phyloP scores from a whole-genome alignment of 2,113 vertebrate genomes.

The Motacilla tschutschensis region DNA sequence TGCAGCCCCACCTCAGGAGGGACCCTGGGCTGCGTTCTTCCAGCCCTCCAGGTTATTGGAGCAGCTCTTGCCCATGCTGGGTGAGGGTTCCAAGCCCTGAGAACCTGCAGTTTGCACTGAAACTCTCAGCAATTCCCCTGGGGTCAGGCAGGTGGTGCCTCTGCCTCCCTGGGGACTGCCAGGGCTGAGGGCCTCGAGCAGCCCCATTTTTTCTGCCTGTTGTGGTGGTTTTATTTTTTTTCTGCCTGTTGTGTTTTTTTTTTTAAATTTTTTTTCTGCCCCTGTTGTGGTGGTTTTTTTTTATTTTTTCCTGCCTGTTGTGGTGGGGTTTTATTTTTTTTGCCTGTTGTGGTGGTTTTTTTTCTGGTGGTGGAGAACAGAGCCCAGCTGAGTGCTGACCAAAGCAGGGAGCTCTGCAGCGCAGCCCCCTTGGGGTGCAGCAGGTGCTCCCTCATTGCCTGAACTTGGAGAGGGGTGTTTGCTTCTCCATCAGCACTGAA shows the following conservation, averaged over 20 bases:
- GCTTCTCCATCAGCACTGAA: not conserved
- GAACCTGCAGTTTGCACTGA: accelerated
- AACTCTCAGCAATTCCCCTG: accelerated
- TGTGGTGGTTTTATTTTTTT: too few relatives aligned
- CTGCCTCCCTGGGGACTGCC: accelerated
- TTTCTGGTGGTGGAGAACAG: too few relatives aligned
- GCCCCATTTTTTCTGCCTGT: not conserved
- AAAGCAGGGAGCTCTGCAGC: accelerated
- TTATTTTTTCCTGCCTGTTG: too few relatives aligned
- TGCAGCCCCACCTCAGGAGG: accelerated
- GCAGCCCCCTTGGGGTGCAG: not conserved
- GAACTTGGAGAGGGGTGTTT: not conserved
- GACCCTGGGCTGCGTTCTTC: accelerated
- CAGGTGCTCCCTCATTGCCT: not conserved
- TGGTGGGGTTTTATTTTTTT: too few relatives aligned
- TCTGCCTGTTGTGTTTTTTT: too few relatives aligned
- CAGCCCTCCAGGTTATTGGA: not conserved
- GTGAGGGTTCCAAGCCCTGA: not conserved
- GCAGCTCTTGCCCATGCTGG: accelerated
- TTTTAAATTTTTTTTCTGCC: too few relatives aligned
- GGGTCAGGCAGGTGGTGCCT: accelerated
- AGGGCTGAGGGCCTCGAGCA: not conserved
- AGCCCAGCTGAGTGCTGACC: not conserved
- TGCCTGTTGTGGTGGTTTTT: not conserved
- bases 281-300: too few relatives aligned